Base-by-base conservation (phyloP, 2,113 vertebrate genomes). In the Catagonus wagneri region DNA sequence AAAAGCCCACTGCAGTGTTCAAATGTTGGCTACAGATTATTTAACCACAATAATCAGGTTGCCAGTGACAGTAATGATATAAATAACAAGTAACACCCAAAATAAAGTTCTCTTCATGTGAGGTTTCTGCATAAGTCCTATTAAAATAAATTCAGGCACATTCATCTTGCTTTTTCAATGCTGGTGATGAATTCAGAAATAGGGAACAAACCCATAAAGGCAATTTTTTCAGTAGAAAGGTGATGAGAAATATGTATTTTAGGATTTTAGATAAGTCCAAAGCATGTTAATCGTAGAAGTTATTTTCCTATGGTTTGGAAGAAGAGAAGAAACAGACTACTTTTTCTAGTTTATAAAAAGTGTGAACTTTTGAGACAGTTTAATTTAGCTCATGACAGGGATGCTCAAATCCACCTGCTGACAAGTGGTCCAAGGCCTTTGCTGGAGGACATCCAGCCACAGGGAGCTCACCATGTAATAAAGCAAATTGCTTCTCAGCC, bases 191-290 rank as follows among this genome's bases (percentile, higher is more conserved):
- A 74, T 16, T 27, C 39, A 27, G 23, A 27, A 44, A 22, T 27
- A 6, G 71, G 13, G 65, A 97, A 98, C 56, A 34, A 34, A 34
- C 68, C 17, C 34, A n/a, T 69, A 39, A 39, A 69, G 68, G 34
- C n/a, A 69, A 20, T 34, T 10, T 83, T 78, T 0, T 63, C 19
- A 36, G 34, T 36, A 69, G n/a, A 2, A 36, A 36, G 68, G 19
- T 34, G 16, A 69, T 69, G 68, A 5, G 19, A 36, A 69, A 20
- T 69, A 8, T 4, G 19, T 34, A 68, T 44, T 54, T 72, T 17
- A 7, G 17, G 6, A 34, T 83, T 88, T 92, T 11, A 27, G 19
- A 1, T 20, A 12, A 68, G 9, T 3, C 14, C 36, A 69, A 56
- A 29, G 12, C 13, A 65, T 96, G 85, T 91, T 78, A 50, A 44